Conservation (phyloP, 2,113 vertebrate species). For the Laticauda colubrina region DNA sequence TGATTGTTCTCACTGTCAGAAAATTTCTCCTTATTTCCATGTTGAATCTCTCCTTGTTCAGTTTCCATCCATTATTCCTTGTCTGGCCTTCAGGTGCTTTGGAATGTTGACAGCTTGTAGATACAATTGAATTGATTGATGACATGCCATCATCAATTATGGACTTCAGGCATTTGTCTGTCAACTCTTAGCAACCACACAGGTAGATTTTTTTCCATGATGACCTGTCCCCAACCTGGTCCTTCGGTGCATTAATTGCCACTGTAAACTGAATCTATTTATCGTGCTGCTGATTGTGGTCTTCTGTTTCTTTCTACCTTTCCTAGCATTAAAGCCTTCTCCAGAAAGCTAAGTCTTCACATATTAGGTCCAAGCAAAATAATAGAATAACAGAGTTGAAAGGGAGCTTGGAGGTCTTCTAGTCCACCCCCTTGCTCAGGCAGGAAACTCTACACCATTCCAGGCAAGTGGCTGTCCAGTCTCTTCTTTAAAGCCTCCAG, state of each 20-base stretch:
- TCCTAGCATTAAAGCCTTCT: neutral
- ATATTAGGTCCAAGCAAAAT: neutral
- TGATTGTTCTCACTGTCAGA: no score
- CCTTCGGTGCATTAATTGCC: neutral
- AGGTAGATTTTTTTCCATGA: neutral
- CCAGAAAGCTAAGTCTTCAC: neutral
- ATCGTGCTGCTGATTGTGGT: neutral
- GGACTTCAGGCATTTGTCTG: neutral
- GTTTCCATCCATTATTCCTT: no score
- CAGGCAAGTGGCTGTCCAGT: neutral
- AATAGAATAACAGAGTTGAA: neutral
- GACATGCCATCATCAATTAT: neutral
- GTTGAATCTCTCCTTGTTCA: no score
- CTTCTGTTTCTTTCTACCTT: neutral
- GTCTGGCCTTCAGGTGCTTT: no score
- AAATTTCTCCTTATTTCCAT: no score
- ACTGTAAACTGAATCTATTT: neutral
- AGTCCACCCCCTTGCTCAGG: neutral
- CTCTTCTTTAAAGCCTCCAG: neutral
- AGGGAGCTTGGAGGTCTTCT: neutral
- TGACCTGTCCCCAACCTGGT: neutral
- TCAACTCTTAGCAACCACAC: neutral
- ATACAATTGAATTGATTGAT: neutral
- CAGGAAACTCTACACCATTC: neutral
- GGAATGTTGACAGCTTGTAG: neutral